Evolutionary conservation across 2,797 vertebrate genomes (phyloP).

Genomic region (Melanogrammus aeglefinus): DNA sequence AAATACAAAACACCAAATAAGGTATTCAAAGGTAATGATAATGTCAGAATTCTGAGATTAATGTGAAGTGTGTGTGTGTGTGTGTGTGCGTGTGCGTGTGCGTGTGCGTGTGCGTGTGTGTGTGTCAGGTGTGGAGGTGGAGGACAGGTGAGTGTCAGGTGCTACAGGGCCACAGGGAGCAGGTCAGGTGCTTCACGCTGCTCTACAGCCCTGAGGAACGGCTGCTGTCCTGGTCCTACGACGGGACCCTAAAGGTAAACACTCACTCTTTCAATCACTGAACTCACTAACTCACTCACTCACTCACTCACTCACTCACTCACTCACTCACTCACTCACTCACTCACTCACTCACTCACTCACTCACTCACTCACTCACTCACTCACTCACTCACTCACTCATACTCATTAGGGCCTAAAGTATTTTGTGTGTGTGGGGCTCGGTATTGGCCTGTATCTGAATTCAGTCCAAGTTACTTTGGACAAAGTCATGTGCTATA

Average conservation of each 20-base stretch:
- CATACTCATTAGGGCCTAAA: not conserved
- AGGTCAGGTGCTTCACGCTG: constrained; percentile 83
- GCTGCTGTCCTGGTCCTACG: constrained; percentile 90
- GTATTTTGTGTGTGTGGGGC: too few relatives aligned
- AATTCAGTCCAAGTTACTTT: too few relatives aligned
- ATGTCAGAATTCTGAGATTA: not conserved
- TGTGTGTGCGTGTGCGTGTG: constrained; percentile 65
- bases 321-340: not conserved
- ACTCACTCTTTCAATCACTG: not conserved
- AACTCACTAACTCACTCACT: not conserved
- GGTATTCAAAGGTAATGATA: not conserved
- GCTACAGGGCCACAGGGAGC: constrained; percentile 84
- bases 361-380: not conserved
- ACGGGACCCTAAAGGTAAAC: constrained; percentile 87
- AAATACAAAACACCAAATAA: not conserved
- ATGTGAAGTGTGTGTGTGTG: not conserved
- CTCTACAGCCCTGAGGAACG: constrained; percentile 63
- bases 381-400: not conserved
- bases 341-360: not conserved
- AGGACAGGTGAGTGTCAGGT: constrained; percentile 67
- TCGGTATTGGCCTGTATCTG: not conserved
- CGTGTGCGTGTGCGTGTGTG: constrained; percentile 37
- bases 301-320: too few relatives aligned
- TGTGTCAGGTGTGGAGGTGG: constrained; percentile 89
- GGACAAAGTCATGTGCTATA: too few relatives aligned